A percentile compares a stretch with the other conserved stretches of the same genome.
phyloP scores from a whole-genome alignment of 2,797 vertebrate genomes.

The Sebastes diaconus region DNA sequence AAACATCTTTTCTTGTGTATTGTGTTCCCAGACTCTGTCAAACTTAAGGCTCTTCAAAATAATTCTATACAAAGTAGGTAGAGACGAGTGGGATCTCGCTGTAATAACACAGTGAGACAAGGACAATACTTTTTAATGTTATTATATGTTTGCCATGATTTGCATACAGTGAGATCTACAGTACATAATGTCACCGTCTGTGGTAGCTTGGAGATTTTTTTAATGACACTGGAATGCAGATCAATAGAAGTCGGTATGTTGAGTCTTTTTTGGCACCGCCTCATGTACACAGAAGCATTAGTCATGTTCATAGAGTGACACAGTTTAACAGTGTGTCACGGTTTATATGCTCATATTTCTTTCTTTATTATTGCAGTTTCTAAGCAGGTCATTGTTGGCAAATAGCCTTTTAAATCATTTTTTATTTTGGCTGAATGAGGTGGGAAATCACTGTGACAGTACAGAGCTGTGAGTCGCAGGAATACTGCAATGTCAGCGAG shows the following conservation, averaged over 20 bases:
- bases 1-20: not conserved
- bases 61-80: not conserved
- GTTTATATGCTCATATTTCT: not conserved
- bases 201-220: conserved; percentile 3
- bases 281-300: conserved; percentile 2
- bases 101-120: not conserved
- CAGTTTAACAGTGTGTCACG: not conserved
- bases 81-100: not conserved
- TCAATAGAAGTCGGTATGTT: not conserved
- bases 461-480: not conserved
- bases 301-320: not conserved
- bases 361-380: not conserved
- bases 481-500: conserved; percentile 22
- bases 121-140: rapidly evolving
- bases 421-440: conserved; percentile 9
- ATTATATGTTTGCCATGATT: not conserved
- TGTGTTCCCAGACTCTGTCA: not conserved
- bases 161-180: too few species aligned
- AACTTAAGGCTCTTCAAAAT: too few species aligned
- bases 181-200: too few species aligned
- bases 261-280: not conserved
- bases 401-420: conserved; percentile 2
- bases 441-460: conserved; percentile 39
- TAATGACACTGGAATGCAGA: not conserved
- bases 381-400: not conserved